Conservation (phyloP, 2,113 vertebrate genomes). For the Pelecanoides urinatrix region DNA sequence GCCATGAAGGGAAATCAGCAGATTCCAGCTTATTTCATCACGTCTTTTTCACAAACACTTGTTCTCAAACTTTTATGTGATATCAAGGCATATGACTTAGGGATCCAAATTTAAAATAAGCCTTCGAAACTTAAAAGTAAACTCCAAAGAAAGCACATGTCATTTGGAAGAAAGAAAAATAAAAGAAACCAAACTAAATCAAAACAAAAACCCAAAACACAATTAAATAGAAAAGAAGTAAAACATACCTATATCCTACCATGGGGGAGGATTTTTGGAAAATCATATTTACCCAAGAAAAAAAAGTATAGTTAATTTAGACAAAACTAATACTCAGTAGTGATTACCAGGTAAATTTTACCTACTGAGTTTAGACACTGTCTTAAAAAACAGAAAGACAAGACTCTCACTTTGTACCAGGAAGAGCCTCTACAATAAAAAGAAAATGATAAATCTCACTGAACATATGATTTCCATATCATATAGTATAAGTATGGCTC, state of each 20-base stretch:
- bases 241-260: neutral
- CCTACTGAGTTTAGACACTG: neutral
- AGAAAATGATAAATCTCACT: neutral
- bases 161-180: neutral
- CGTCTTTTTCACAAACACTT: neutral
- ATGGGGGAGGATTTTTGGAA: neutral
- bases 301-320: neutral
- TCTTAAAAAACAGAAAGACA: neutral
- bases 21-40: neutral
- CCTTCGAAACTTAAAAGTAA: neutral
- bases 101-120: neutral
- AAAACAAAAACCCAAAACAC: neutral
- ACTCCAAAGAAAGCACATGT: neutral
- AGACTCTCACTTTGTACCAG: neutral
- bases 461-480: neutral
- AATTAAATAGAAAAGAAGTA: neutral
- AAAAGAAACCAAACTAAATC: neutral
- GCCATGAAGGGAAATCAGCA: neutral
- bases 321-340: neutral
- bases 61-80: neutral
- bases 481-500: neutral
- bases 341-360: neutral
- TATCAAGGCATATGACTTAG: neutral
- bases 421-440: neutral
- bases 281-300: neutral